Conservation (phyloP, 2,888 invertebrate genomes). For the Corbicula japonica region DNA sequence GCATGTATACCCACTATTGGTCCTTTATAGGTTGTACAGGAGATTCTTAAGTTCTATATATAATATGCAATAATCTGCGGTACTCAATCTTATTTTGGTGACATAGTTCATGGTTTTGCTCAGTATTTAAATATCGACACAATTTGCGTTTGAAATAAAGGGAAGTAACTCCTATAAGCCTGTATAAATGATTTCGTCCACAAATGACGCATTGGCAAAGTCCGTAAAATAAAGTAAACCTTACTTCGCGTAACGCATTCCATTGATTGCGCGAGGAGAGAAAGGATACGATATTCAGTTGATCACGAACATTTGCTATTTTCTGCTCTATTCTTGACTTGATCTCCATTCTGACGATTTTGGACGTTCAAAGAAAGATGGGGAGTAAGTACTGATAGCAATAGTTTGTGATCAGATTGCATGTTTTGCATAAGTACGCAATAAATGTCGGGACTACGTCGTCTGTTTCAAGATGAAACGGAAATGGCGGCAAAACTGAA, state of each 20-base stretch:
- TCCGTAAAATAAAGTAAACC: slow-evolving; percentile 33
- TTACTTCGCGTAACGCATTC: slow-evolving; percentile 46
- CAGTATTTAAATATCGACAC: too few species aligned
- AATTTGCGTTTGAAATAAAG: too few species aligned
- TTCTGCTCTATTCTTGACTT: slow-evolving; percentile 52
- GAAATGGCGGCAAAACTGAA: slow-evolving; percentile 62
- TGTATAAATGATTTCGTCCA: slow-evolving; percentile 3
- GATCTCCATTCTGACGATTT: slow-evolving; percentile 37
- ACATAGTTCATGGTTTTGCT: too few species aligned
- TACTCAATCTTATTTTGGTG: too few species aligned
- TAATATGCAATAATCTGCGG: too few species aligned
- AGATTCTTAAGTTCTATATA: too few species aligned
- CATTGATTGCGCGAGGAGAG: slow-evolving; percentile 42
- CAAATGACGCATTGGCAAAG: slow-evolving; percentile 20
- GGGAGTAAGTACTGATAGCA: slow-evolving; percentile 61
- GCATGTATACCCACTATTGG: too few species aligned
- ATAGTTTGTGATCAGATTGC: slow-evolving; percentile 21
- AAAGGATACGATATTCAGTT: slow-evolving; percentile 12
- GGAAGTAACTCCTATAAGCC: background rate
- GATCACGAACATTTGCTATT: slow-evolving; percentile 53
- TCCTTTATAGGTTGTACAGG: too few species aligned
- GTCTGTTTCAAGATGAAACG: slow-evolving; percentile 42
- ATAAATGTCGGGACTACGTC: slow-evolving; percentile 33
- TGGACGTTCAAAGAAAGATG: slow-evolving; percentile 53
- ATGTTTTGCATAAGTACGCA: slow-evolving; percentile 1